A percentile compares a stretch with the other conserved stretches of the same genome.
Evolutionary conservation across 2,888 invertebrate genomes (phyloP).

Genomic region (Sipunculus nudus): DNA sequence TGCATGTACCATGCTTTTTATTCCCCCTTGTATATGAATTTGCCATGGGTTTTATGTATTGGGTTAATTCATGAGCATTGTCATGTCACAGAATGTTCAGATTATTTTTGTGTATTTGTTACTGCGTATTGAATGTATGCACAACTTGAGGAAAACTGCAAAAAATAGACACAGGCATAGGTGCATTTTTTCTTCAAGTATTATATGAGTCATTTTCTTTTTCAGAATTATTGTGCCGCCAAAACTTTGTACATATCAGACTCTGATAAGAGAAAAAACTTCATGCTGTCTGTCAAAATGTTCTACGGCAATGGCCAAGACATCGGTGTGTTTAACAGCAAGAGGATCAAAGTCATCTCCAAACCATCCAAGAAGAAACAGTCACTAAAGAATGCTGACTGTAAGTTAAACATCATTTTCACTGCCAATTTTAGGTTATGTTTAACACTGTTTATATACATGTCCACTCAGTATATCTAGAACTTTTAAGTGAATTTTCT

Average conservation of each 20-base stretch:
- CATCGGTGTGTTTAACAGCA: constrained; percentile 98
- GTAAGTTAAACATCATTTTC: constrained; percentile 66
- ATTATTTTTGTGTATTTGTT: too few relatives aligned
- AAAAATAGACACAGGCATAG: too few relatives aligned
- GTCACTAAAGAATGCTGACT: constrained; percentile 97
- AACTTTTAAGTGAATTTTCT: neutral
- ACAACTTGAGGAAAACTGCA: too few relatives aligned
- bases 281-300: constrained; percentile 99
- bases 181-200: too few relatives aligned
- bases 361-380: constrained; percentile 99
- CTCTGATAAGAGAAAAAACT: constrained; percentile 98
- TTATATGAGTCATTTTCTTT: constrained; percentile 25
- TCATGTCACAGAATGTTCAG: too few relatives aligned
- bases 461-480: constrained; percentile 26
- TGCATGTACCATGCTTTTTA: too few relatives aligned
- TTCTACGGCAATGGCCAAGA: constrained; percentile 98
- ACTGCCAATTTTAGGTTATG: neutral
- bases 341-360: constrained; percentile 99
- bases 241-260: constrained; percentile 99
- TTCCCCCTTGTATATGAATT: too few relatives aligned
- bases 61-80: too few relatives aligned
- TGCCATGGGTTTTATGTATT: too few relatives aligned
- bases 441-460: constrained; percentile 12
- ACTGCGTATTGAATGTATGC: too few relatives aligned
- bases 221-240: constrained; percentile 94